phyloP scores from a whole-genome alignment of 2,888 invertebrate species.

The Plutella xylostella region DNA sequence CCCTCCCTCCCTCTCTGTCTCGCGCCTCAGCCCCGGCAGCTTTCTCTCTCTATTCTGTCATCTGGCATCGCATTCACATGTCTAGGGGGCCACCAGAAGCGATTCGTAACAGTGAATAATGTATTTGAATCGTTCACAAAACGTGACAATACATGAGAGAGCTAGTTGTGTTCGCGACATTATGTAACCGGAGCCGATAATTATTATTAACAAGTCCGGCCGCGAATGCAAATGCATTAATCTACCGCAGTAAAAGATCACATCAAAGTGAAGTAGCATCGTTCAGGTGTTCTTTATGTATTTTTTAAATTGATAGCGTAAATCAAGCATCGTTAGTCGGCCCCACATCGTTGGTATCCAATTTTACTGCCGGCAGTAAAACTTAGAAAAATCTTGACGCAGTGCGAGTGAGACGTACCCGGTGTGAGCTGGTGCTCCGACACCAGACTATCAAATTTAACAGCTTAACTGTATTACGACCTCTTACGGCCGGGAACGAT shows the following conservation, averaged over 20 bases:
- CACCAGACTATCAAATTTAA: constrained; percentile 31
- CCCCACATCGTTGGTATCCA: constrained; percentile 49
- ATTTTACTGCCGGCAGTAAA: constrained; percentile 63
- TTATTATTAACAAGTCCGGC: not conserved
- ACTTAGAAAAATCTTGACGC: constrained; percentile 58
- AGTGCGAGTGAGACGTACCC: constrained; percentile 36
- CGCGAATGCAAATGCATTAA: constrained; percentile 11
- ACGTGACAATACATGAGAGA: constrained; percentile 37
- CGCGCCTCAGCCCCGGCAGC: constrained; percentile 23
- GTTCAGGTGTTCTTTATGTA: constrained; percentile 53
- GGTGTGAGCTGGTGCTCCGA: constrained; percentile 6
- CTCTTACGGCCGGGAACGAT: constrained; percentile 45
- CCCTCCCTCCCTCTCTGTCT: constrained; percentile 41
- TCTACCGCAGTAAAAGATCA: constrained; percentile 39
- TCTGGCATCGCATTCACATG: constrained; percentile 55
- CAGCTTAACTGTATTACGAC: constrained; percentile 24
- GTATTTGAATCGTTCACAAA: constrained; percentile 48
- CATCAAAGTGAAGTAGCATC: constrained; percentile 35
- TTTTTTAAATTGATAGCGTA: constrained; percentile 58
- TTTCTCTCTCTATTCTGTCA: constrained; percentile 39
- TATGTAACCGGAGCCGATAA: constrained; percentile 4
- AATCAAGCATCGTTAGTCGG: constrained; percentile 59
- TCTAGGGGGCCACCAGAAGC: constrained; percentile 55
- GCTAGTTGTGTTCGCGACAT: constrained; percentile 1
- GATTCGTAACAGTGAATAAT: constrained; percentile 65